These are phyloP conservation scores for Boulengeromyrus knoepffleri DNA, from an alignment of 2,113 vertebrate genomes.

Conservation along the genomic window DNA sequence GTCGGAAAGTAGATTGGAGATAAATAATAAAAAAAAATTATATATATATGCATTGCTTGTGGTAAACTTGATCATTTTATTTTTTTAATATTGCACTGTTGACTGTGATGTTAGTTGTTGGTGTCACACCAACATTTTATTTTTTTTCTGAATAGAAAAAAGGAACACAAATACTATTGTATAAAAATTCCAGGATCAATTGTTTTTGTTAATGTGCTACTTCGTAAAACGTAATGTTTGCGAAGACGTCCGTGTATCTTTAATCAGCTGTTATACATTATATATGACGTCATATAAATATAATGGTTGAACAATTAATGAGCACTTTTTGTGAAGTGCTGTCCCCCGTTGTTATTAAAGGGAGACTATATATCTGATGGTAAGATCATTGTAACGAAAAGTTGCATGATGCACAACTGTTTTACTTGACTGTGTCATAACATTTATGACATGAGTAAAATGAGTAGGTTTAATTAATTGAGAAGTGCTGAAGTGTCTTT, in stretches of 20 bases:
- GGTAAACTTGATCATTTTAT: conserved; percentile 50
- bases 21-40: neutral
- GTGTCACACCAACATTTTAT: conserved; percentile 44
- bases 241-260: conserved; percentile 36
- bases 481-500: conserved; percentile 37
- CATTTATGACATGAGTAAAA: conserved; percentile 78
- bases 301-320: conserved; percentile 28
- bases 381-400: conserved; percentile 46
- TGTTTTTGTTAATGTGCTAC: conserved; percentile 26
- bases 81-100: conserved; percentile 70
- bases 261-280: conserved; percentile 17
- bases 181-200: conserved; percentile 42
- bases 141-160: conserved; percentile 39
- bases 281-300: conserved; percentile 5
- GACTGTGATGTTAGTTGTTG: conserved; percentile 47
- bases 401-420: conserved; percentile 52
- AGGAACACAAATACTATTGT: conserved; percentile 25
- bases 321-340: conserved; percentile 41
- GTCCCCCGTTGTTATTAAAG: conserved; percentile 39
- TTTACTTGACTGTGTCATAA: conserved; percentile 73
- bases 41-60: conserved; percentile 40
- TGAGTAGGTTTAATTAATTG: conserved; percentile 60
- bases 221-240: conserved; percentile 28
- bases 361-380: conserved; percentile 48
- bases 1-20: conserved; percentile 24